Conservation (phyloP, 2,888 invertebrate species). For the Harpalus rubripes region DNA sequence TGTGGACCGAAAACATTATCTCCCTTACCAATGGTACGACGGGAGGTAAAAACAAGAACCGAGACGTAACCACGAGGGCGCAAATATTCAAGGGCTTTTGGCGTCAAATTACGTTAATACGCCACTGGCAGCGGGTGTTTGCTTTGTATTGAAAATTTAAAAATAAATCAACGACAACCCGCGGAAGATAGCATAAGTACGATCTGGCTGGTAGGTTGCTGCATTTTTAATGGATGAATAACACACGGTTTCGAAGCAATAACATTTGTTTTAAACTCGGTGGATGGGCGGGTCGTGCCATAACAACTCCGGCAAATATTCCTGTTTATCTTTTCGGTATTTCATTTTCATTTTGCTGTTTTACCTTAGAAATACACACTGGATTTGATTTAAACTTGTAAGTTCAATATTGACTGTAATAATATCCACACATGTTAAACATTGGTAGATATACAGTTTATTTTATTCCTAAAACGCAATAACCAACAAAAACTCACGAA, state of each 20-base stretch:
- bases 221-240: constrained; percentile 61
- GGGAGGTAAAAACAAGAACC: no score
- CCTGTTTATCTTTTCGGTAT: constrained; percentile 40
- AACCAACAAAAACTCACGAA: background rate
- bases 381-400: constrained; percentile 43
- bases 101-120: no score
- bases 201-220: constrained; percentile 9
- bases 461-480: background rate
- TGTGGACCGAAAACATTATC: no score
- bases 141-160: constrained; percentile 64
- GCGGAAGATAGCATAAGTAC: constrained; percentile 56
- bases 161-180: constrained; percentile 62
- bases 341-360: constrained; percentile 38
- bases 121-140: constrained; percentile 30
- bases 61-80: no score
- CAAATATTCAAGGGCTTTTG: no score
- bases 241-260: constrained; percentile 56
- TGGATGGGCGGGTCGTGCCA: background rate
- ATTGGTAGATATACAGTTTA: background rate
- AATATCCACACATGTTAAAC: constrained; percentile 14
- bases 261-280: constrained; percentile 53
- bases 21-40: no score
- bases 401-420: constrained; percentile 39
- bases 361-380: constrained; percentile 44
- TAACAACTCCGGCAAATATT: constrained; percentile 39